Percentiles rank a stretch among this genome's conserved stretches.
Conservation (phyloP, 2,888 invertebrate species). For the Sphaerophoria taeniata region DNA sequence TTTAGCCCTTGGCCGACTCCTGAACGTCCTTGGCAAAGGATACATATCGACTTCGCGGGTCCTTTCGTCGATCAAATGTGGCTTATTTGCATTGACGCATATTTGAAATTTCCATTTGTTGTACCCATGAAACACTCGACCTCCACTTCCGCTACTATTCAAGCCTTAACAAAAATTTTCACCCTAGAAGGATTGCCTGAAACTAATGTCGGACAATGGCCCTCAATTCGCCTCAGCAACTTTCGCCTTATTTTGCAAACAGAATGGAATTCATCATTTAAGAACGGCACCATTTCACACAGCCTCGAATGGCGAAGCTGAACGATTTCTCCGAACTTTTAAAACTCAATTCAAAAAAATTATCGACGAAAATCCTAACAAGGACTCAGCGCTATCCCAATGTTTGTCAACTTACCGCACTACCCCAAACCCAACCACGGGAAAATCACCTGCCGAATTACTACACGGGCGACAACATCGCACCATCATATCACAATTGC, state of each 20-base stretch:
- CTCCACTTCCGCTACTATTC: constrained; percentile 14
- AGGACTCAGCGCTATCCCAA: not conserved
- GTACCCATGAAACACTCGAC: constrained; percentile 36
- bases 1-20: constrained; percentile 30
- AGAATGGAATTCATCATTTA: constrained; percentile 74
- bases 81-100: constrained; percentile 56
- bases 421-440: constrained; percentile 16
- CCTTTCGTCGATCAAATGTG: constrained; percentile 14
- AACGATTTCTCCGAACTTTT: constrained; percentile 47
- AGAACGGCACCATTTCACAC: constrained; percentile 74
- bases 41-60: constrained; percentile 45
- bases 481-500: constrained; percentile 7
- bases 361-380: not conserved
- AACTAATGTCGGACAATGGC: constrained; percentile 75
- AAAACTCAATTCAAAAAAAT: constrained; percentile 15
- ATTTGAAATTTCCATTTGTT: constrained; percentile 47
- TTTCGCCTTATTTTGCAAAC: constrained; percentile 71
- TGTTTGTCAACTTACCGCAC: not conserved
- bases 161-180: constrained; percentile 20
- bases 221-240: constrained; percentile 69
- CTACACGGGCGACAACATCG: constrained; percentile 3
- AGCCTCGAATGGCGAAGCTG: constrained; percentile 73
- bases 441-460: constrained; percentile 25
- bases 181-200: constrained; percentile 55
- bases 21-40: constrained; percentile 30